Percentiles rank a stretch among this genome's conserved stretches.
phyloP scores from a whole-genome alignment of 2,888 invertebrate species.

The Shargacucullia verbasci region DNA sequence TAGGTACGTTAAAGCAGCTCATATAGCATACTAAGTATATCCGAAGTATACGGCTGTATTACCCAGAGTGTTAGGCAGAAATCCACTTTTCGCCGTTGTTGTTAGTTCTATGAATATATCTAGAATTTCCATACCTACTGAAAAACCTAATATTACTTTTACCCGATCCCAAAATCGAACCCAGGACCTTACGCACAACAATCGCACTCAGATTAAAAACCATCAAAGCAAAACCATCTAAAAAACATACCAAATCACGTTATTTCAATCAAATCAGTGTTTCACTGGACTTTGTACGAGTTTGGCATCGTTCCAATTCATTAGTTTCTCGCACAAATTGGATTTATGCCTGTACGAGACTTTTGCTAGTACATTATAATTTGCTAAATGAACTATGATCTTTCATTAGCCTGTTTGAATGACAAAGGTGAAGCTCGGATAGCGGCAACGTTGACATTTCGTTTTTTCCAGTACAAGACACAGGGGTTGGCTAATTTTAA shows the following conservation, averaged over 20 bases:
- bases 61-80: no score
- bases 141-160: no score
- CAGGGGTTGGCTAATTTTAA: conserved; percentile 9
- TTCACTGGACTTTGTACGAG: conserved; percentile 1
- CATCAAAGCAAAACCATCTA: no score
- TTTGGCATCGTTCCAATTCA: conserved; percentile 50
- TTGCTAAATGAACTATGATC: conserved; percentile 31
- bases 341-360: conserved; percentile 27
- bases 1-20: no score
- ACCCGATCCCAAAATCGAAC: no score
- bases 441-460: conserved; percentile 6
- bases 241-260: conserved; percentile 1
- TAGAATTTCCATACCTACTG: no score
- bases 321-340: conserved; percentile 40
- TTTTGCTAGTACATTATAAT: conserved; percentile 28
- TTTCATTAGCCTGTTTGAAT: conserved; percentile 34
- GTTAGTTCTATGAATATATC: no score
- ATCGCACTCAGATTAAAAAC: no score
- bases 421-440: conserved; percentile 20
- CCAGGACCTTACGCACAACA: no score
- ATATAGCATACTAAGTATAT: no score
- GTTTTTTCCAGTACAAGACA: conserved; percentile 8
- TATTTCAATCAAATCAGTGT: conserved; percentile 31
- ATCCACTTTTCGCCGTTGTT: no score
- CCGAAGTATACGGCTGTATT: no score